These are phyloP conservation scores for Alcedo quadribrachys DNA, from an alignment of 2,797 vertebrate genomes.

Conservation along the genomic window DNA sequence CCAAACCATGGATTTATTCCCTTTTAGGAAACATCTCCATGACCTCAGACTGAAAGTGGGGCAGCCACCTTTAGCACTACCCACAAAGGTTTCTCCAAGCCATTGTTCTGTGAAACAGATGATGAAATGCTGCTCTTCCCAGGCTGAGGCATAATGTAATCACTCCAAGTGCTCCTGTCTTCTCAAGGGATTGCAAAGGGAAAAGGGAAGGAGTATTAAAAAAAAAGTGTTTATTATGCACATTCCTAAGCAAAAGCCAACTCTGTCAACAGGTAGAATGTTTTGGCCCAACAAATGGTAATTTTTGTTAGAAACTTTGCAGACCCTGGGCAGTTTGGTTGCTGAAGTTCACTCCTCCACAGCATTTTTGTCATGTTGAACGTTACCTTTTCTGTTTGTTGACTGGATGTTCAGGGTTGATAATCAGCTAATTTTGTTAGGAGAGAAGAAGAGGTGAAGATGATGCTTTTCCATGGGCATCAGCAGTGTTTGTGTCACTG, in stretches of 20 bases:
- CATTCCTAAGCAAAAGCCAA: neutral
- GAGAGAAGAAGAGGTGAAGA: neutral
- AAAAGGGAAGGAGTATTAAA: conserved; percentile 26
- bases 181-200: conserved; percentile 21
- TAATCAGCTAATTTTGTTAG: neutral
- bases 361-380: neutral
- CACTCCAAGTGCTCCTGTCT: neutral
- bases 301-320: neutral
- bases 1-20: conserved; percentile 15
- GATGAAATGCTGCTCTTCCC: conserved; percentile 55
- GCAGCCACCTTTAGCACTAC: conserved; percentile 29
- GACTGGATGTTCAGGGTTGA: neutral
- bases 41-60: neutral
- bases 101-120: conserved; percentile 13
- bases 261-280: conserved; percentile 12
- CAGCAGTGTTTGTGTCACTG: neutral
- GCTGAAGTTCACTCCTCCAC: neutral
- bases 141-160: conserved; percentile 13
- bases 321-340: neutral
- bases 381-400: neutral
- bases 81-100: conserved; percentile 43
- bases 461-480: neutral
- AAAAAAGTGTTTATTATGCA: neutral
- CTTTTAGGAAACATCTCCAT: neutral
- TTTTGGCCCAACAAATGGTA: neutral